Evolutionary conservation across 2,888 invertebrate species (phyloP).

Genomic region (Ormyrus rosae): DNA sequence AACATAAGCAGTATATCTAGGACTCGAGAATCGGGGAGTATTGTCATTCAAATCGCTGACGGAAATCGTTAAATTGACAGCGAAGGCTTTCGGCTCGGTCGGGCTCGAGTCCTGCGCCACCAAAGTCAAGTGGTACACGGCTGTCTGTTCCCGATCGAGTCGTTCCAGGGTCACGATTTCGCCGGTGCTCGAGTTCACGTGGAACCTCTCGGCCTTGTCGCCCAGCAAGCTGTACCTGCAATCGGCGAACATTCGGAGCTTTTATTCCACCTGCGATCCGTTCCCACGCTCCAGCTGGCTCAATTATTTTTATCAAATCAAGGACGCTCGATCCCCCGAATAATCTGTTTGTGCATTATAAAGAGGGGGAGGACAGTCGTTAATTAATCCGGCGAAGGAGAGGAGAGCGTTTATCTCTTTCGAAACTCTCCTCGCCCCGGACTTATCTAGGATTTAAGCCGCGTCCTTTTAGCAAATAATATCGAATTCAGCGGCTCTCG

Average conservation of each 20-base stretch:
- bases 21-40: slow-evolving; percentile 85
- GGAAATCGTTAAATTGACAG: slow-evolving; percentile 88
- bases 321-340: too few species aligned
- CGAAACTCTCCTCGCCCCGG: neutral
- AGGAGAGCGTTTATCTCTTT: too few species aligned
- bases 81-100: slow-evolving; percentile 88
- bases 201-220: slow-evolving; percentile 88
- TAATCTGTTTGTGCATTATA: too few species aligned
- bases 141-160: slow-evolving; percentile 88
- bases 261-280: neutral
- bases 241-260: too few species aligned
- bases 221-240: slow-evolving; percentile 87
- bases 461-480: neutral
- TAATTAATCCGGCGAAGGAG: too few species aligned
- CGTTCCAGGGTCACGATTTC: slow-evolving; percentile 84
- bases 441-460: neutral
- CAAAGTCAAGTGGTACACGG: slow-evolving; percentile 87
- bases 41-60: slow-evolving; percentile 92
- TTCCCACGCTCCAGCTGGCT: too few species aligned
- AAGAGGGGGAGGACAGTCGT: too few species aligned
- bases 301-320: too few species aligned
- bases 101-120: slow-evolving; percentile 93
- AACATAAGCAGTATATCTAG: slow-evolving; percentile 87
- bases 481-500: neutral
- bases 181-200: slow-evolving; percentile 87